Evolutionary conservation across 2,797 vertebrate species (phyloP), one percentile per base, ranked within the genome.

Genomic region (Numenius phaeopus): DNA sequence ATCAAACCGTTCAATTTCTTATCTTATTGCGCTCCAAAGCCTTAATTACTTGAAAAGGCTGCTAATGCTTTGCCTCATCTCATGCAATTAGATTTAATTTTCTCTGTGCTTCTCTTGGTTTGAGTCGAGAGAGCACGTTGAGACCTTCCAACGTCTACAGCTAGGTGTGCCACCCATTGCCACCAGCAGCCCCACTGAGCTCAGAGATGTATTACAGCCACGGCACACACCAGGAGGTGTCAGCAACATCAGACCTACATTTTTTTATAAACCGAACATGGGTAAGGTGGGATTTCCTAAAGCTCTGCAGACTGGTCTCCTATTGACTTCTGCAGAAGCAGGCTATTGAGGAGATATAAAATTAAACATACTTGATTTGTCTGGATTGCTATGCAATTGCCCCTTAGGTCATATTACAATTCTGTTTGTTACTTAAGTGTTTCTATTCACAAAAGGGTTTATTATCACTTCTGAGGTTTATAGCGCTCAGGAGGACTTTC

Each of bases 11-110:
- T 89, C 84, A 44, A 84, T 67, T 76, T 83, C 85, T 84, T 69
- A 73, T 57, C 90, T 86, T 71, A 81, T 42, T 94, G 71, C 57
- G 54, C 30, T 62, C 69, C 70, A 92, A 83, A 91, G 73, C 84
- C 92, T 90, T 94, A 94, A 89, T 91, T 91, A 72, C 91, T 75
- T 94, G 85, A 82, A 96, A 92, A 92, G 54, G 64, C 67, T 92
- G 57, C 57, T 78, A 93, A 90, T 37, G 59, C 89, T 90, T 84
- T 73, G 44, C 62, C 49, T 95, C 44, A 50, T 61, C 50, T 81
- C 81, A 83, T 42, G 57, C 39, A 86, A 90, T 85, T 91, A 91
- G 76, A 83, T 91, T 91, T 89, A 47, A 89, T 95, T 87, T 91
- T 71, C 61, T 71, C 71, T 80, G 64, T 65, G 5, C 49, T 81